phyloP scores from a whole-genome alignment of 2,797 vertebrate species.

The Taenioides sp. region DNA sequence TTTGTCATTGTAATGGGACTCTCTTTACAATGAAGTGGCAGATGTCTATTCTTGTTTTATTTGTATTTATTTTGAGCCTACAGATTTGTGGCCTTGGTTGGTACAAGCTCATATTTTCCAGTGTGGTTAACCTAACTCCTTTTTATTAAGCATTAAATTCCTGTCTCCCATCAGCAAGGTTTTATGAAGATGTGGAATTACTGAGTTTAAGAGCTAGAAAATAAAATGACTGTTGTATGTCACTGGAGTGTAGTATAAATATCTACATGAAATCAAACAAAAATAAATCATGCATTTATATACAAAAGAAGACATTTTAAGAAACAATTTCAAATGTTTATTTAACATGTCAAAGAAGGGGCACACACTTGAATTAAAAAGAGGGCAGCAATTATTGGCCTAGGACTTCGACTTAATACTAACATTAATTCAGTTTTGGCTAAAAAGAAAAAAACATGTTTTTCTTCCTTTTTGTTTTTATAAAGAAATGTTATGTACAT shows the following conservation, averaged over 20 bases:
- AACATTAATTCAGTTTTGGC: constrained; percentile 82
- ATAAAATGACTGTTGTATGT: constrained; percentile 28
- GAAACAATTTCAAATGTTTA: constrained; percentile 87
- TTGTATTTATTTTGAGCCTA: constrained; percentile 74
- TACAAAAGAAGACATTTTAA: constrained; percentile 64
- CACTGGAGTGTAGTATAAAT: constrained; percentile 28
- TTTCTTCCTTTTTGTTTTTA: constrained; percentile 79
- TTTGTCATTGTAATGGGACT: constrained; percentile 74
- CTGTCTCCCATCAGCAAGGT: constrained; percentile 44
- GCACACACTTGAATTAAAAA: constrained; percentile 78
- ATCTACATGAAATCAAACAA: constrained; percentile 31
- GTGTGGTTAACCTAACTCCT: constrained; percentile 71
- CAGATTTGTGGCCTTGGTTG: constrained; percentile 63
- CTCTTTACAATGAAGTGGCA: constrained; percentile 70
- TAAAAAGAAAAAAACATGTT: constrained; percentile 76
- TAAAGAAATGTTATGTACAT: constrained; percentile 85
- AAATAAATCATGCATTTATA: constrained; percentile 16
- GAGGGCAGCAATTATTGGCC: constrained; percentile 77
- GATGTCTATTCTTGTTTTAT: constrained; percentile 78
- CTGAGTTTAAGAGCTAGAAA: constrained; percentile 16
- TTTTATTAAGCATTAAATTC: constrained; percentile 77
- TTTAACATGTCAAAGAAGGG: constrained; percentile 81
- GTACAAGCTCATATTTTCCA: constrained; percentile 68
- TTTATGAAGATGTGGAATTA: constrained; percentile 36
- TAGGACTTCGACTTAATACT: constrained; percentile 82